A percentile compares a stretch with the other conserved stretches of the same genome.
These are phyloP conservation scores for Ornithoptera priamus DNA, from an alignment of 2,888 invertebrate species.

Conservation along the genomic window DNA sequence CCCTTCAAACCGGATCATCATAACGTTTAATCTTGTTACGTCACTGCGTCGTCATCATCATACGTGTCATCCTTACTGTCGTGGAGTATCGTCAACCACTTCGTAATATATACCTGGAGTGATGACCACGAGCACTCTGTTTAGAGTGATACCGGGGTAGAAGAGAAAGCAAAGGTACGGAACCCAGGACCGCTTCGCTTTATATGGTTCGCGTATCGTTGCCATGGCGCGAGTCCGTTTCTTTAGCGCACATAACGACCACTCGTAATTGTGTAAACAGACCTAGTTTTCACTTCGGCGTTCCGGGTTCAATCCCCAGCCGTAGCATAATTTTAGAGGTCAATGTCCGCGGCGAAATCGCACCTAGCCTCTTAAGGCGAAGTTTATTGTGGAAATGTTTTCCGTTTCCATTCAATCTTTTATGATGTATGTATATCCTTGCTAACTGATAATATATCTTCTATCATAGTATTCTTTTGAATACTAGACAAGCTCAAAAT, in stretches of 20 bases:
- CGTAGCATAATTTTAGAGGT: conserved; percentile 59
- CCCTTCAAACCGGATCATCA: no score
- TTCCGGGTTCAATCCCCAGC: conserved; percentile 69
- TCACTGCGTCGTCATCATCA: no score
- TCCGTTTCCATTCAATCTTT: neutral
- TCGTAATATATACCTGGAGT: no score
- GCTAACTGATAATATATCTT: no score
- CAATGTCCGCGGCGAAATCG: conserved; percentile 58
- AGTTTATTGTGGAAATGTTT: conserved; percentile 18
- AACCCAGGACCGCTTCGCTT: neutral
- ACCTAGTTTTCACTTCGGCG: conserved; percentile 37
- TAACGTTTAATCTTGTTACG: no score
- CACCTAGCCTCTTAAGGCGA: conserved; percentile 40
- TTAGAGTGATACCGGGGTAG: no score
- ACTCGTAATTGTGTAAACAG: conserved; percentile 41
- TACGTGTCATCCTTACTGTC: no score
- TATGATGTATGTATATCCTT: neutral
- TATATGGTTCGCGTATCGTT: conserved; percentile 14
- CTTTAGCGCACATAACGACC: conserved; percentile 14
- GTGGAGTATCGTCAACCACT: no score
- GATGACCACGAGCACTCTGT: no score
- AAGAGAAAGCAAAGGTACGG: no score
- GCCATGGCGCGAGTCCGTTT: conserved; percentile 18
- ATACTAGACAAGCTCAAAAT: no score
- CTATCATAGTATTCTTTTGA: no score